Evolutionary conservation across 1,140 invertebrate species (phyloP).

Genomic region (Trichonephila clavipes): DNA sequence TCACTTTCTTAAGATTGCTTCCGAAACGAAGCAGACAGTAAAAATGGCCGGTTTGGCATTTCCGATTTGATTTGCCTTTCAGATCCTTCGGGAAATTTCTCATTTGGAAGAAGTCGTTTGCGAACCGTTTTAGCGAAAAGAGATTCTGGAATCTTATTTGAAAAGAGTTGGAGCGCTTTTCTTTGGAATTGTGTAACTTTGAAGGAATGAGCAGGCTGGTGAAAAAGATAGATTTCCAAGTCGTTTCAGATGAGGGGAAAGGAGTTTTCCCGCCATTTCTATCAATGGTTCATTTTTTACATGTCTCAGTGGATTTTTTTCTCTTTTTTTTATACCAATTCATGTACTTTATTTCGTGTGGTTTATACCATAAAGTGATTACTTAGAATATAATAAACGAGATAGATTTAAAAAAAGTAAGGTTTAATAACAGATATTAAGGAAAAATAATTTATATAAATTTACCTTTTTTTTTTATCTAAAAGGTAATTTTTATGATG

Average conservation of each 20-base stretch:
- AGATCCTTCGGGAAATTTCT: slow-evolving; percentile 17
- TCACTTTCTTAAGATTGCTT: background rate
- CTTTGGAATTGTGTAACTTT: background rate
- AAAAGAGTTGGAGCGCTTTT: slow-evolving; percentile 12
- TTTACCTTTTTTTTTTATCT: too few species aligned
- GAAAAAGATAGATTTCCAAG: slow-evolving; percentile 2
- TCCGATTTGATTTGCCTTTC: slow-evolving; percentile 58
- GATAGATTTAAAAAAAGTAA: too few species aligned
- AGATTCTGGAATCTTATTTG: slow-evolving; percentile 39
- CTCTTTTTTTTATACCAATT: too few species aligned
- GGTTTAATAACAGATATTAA: too few species aligned
- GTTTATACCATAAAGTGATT: too few species aligned
- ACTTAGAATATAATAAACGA: too few species aligned
- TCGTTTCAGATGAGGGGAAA: background rate
- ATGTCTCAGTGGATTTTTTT: too few species aligned
- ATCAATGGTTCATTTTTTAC: background rate
- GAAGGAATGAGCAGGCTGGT: background rate
- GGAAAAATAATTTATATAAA: too few species aligned
- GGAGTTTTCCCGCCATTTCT: background rate
- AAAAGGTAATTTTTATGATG: too few species aligned
- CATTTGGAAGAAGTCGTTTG: slow-evolving; percentile 42
- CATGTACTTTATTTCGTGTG: too few species aligned
- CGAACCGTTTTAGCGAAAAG: slow-evolving; percentile 38
- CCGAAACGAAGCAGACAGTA: background rate
- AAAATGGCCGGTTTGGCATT: slow-evolving; percentile 13